phyloP scores from a whole-genome alignment of 2,888 invertebrate genomes.

The Tenthredo livida region DNA sequence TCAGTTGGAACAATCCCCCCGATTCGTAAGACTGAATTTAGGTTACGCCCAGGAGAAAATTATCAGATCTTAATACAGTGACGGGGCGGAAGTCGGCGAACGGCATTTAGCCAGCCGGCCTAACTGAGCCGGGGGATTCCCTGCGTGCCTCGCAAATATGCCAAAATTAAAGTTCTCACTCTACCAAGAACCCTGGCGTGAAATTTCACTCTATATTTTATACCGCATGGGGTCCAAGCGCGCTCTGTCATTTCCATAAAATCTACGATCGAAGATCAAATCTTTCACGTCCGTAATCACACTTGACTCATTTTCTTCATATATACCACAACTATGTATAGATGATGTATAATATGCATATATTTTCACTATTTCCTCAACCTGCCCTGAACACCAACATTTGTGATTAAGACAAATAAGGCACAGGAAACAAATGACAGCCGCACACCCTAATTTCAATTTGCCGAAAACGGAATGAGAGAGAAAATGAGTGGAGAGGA shows the following conservation, averaged over 20 bases:
- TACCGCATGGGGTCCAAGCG: constrained; percentile 8
- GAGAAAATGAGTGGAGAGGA: constrained; percentile 10
- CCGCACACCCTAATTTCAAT: constrained; percentile 31
- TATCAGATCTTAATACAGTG: constrained; percentile 50
- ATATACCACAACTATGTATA: background rate
- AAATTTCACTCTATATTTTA: constrained; percentile 40
- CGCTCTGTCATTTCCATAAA: constrained; percentile 18
- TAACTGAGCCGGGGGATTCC: constrained; percentile 45
- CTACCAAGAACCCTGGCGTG: constrained; percentile 25
- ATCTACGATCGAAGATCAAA: constrained; percentile 36
- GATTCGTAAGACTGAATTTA: constrained; percentile 39
- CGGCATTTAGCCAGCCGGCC: constrained; percentile 45
- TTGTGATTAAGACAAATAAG: constrained; percentile 26
- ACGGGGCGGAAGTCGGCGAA: constrained; percentile 40
- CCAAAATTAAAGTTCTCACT: constrained; percentile 50
- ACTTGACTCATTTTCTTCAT: constrained; percentile 57
- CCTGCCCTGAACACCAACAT: background rate
- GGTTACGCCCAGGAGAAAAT: constrained; percentile 18
- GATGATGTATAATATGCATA: background rate
- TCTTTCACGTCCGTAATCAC: constrained; percentile 65
- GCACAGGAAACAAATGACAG: constrained; percentile 24
- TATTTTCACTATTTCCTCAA: background rate
- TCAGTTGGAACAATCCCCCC: background rate
- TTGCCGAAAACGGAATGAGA: constrained; percentile 1
- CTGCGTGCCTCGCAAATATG: constrained; percentile 51